These are phyloP conservation scores for Lophotriccus pileatus DNA, from an alignment of 2,797 vertebrate genomes.

Conservation along the genomic window DNA sequence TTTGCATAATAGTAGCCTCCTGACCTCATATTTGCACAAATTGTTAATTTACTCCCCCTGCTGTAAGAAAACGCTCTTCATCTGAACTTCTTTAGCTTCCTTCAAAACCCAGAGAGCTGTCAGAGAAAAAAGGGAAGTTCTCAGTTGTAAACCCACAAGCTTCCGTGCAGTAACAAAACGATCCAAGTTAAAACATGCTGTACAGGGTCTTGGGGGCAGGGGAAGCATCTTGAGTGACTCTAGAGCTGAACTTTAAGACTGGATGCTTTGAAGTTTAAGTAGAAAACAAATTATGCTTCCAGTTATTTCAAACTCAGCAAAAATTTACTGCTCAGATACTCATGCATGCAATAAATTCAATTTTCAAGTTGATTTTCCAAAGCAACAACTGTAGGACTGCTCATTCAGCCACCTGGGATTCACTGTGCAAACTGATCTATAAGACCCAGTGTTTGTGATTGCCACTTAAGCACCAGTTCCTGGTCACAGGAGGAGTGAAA, in stretches of 20 bases:
- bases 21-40: neutral
- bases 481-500: neutral
- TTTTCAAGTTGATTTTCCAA: neutral
- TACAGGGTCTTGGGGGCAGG: neutral
- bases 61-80: neutral
- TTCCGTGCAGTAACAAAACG: neutral
- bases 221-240: neutral
- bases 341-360: neutral
- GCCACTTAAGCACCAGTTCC: neutral
- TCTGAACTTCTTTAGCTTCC: neutral
- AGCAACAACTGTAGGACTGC: neutral
- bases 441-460: neutral
- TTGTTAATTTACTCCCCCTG: conserved; percentile 5
- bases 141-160: neutral
- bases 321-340: neutral
- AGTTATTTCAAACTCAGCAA: neutral
- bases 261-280: neutral
- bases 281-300: neutral
- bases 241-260: neutral
- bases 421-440: neutral
- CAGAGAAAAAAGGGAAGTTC: neutral
- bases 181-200: neutral
- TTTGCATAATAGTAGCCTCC: neutral
- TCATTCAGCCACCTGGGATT: neutral
- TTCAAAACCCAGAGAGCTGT: neutral